These are phyloP conservation scores for Desoria tigrina DNA, from an alignment of 2,888 invertebrate species.

Conservation along the genomic window DNA sequence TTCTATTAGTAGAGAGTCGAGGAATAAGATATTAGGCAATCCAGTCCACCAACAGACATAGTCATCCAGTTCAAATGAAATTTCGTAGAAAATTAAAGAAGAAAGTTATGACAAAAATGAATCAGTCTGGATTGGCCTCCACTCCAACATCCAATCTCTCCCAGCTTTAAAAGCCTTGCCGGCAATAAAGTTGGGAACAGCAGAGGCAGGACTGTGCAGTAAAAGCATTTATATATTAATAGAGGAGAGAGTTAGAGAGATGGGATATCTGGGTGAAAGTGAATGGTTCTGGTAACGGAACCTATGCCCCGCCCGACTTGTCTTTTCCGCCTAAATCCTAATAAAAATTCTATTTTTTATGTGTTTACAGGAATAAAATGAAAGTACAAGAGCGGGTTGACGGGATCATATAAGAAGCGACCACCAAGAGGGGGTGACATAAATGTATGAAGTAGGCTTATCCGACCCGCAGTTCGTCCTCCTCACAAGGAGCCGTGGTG, in stretches of 20 bases:
- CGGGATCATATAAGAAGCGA: slow-evolving; percentile 11
- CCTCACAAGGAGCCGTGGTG: slow-evolving; percentile 9
- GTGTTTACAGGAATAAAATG: slow-evolving; percentile 46
- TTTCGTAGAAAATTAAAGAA: slow-evolving; percentile 19
- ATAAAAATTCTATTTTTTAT: slow-evolving; percentile 49
- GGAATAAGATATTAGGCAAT: too few species aligned
- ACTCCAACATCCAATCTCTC: too few species aligned
- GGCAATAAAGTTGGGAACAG: slow-evolving; percentile 5
- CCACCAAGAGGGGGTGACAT: slow-evolving; percentile 10
- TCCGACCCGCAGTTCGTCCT: not conserved
- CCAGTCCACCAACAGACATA: too few species aligned
- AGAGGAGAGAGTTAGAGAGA: not conserved
- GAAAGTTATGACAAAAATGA: slow-evolving; percentile 20
- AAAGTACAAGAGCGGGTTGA: slow-evolving; percentile 29
- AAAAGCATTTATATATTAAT: slow-evolving; percentile 1
- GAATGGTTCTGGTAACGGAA: not conserved
- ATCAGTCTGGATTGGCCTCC: slow-evolving; percentile 10
- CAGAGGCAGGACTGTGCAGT: not conserved
- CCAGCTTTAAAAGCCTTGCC: not conserved
- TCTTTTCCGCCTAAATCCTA: slow-evolving; percentile 37
- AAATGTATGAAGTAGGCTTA: slow-evolving; percentile 22
- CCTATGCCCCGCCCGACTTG: slow-evolving; percentile 13
- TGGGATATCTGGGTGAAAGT: not conserved
- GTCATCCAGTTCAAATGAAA: not conserved
- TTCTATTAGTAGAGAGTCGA: too few species aligned